A percentile compares a stretch with the other conserved stretches of the same genome.
Conservation (phyloP, 1,140 invertebrate species). For the Drosophila kohkoa region DNA sequence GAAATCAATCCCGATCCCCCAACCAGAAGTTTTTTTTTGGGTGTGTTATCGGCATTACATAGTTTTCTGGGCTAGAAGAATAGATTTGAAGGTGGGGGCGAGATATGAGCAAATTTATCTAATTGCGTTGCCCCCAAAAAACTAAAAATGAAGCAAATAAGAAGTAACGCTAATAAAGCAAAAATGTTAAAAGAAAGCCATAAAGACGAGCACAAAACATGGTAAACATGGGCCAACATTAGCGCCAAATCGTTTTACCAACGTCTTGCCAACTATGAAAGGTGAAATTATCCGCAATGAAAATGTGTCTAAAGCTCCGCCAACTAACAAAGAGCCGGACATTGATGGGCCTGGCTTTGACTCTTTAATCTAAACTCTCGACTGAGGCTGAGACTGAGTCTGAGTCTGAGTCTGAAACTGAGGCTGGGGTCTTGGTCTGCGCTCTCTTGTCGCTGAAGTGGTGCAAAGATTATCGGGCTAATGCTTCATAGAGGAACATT, state of each 20-base stretch:
- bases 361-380: background rate
- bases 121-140: slow-evolving; percentile 61
- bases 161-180: slow-evolving; percentile 62
- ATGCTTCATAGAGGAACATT: slow-evolving; percentile 32
- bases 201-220: slow-evolving; percentile 53
- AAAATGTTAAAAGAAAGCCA: slow-evolving; percentile 72
- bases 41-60: slow-evolving; percentile 39
- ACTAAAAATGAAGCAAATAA: slow-evolving; percentile 23
- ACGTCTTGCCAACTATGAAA: slow-evolving; percentile 56
- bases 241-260: slow-evolving; percentile 71
- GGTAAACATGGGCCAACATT: slow-evolving; percentile 72
- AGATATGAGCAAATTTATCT: slow-evolving; percentile 10
- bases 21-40: background rate
- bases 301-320: slow-evolving; percentile 26
- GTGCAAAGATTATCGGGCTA: slow-evolving; percentile 62
- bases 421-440: background rate
- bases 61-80: background rate
- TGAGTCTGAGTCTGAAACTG: slow-evolving; percentile 24
- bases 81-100: background rate
- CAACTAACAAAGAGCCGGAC: slow-evolving; percentile 57
- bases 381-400: background rate
- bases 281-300: slow-evolving; percentile 72
- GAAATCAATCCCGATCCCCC: slow-evolving; percentile 10
- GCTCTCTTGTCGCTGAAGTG: background rate
- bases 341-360: slow-evolving; percentile 14